phyloP scores from a whole-genome alignment of 2,888 invertebrate genomes.

The Drosophila tanythrix region DNA sequence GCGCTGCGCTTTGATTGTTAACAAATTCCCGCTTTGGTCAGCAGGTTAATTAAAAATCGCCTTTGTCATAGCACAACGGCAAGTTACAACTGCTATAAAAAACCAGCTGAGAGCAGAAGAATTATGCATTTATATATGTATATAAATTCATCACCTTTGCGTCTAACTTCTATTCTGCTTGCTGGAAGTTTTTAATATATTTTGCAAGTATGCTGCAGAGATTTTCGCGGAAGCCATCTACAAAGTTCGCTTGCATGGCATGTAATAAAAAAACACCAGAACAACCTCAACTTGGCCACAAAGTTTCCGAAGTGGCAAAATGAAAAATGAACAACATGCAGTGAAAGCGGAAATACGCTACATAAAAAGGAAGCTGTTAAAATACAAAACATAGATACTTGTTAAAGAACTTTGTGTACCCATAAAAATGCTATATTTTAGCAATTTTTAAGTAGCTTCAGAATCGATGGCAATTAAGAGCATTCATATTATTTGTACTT shows the following conservation, averaged over 20 bases:
- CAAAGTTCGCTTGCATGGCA: constrained; percentile 18
- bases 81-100: constrained; percentile 50
- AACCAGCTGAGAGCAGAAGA: constrained; percentile 11
- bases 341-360: constrained; percentile 24
- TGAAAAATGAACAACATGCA: constrained; percentile 10
- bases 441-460: neutral
- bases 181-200: constrained; percentile 54
- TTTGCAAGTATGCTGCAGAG: constrained; percentile 24
- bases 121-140: constrained; percentile 14
- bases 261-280: constrained; percentile 41
- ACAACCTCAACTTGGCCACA: constrained; percentile 47
- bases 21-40: constrained; percentile 63
- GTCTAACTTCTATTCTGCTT: neutral
- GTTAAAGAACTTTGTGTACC: neutral
- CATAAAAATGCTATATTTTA: neutral
- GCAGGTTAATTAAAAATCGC: constrained; percentile 64
- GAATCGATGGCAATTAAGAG: neutral
- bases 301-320: constrained; percentile 47
- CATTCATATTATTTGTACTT: neutral
- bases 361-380: neutral
- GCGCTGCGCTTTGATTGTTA: constrained; percentile 67
- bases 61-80: constrained; percentile 26
- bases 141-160: constrained; percentile 23
- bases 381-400: neutral
- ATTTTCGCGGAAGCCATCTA: constrained; percentile 27